Evolutionary conservation across 2,888 invertebrate species (phyloP).

Genomic region (Sicus ferrugineus): DNA sequence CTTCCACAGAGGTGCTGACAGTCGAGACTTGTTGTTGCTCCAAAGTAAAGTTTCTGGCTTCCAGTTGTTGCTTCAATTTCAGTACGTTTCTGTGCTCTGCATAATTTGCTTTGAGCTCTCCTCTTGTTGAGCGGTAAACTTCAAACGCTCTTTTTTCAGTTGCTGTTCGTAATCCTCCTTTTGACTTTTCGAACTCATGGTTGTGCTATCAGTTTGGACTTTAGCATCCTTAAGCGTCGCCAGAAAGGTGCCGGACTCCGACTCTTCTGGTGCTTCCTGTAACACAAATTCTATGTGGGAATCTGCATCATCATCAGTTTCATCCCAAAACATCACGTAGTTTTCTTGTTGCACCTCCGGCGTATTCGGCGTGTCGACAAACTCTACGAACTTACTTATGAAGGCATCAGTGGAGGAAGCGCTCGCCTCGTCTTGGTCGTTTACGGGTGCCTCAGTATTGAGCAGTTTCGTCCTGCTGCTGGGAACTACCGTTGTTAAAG

Average conservation of each 20-base stretch:
- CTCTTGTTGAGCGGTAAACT: background rate
- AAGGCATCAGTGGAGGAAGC: background rate
- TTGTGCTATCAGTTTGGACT: background rate
- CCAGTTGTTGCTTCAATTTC: slow-evolving; percentile 27
- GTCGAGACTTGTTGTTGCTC: slow-evolving; percentile 37
- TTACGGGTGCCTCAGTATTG: slow-evolving; percentile 15
- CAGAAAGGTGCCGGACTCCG: background rate
- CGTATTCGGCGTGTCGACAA: background rate
- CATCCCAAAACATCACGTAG: background rate
- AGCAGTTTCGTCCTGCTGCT: slow-evolving; percentile 15
- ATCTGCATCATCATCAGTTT: background rate
- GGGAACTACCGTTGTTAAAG: background rate
- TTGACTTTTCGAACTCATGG: background rate
- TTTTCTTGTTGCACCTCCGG: slow-evolving; percentile 10
- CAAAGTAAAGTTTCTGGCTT: background rate
- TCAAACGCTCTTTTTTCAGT: background rate
- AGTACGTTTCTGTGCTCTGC: background rate
- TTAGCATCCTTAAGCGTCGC: background rate
- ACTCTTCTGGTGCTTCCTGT: background rate
- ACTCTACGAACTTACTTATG: slow-evolving; percentile 7
- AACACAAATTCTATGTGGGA: background rate
- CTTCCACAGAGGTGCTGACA: slow-evolving; percentile 40
- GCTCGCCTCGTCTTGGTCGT: background rate
- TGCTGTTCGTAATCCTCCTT: slow-evolving; percentile 3
- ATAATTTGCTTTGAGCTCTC: slow-evolving; percentile 18